phyloP scores from a whole-genome alignment of 2,797 vertebrate species.

The Lepus townsendii region DNA sequence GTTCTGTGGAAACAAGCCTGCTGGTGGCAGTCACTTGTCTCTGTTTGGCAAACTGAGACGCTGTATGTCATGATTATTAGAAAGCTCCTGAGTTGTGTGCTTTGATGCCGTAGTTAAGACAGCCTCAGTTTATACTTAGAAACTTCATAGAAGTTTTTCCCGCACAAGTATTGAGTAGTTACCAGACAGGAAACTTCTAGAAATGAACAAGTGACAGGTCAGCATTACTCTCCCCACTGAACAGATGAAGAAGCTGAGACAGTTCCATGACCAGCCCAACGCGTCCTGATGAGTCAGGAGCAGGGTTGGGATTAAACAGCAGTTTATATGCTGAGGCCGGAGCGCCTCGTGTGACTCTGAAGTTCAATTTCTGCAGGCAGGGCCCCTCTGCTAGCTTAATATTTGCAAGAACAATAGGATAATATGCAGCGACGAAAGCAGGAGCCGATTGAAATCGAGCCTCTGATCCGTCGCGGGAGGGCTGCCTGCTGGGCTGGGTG shows the following conservation, averaged over 20 bases:
- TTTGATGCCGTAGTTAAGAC: slow-evolving; percentile 27
- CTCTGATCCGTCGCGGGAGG: slow-evolving; percentile 19
- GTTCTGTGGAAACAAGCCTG: slow-evolving; percentile 41
- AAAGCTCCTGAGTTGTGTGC: slow-evolving; percentile 47
- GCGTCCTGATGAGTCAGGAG: slow-evolving; percentile 63
- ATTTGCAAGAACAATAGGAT: slow-evolving; percentile 12
- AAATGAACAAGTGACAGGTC: slow-evolving; percentile 64
- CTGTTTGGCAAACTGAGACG: slow-evolving; percentile 47
- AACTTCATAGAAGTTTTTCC: not conserved
- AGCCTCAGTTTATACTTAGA: slow-evolving; percentile 45
- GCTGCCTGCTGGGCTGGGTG: not conserved
- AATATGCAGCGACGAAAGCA: slow-evolving; percentile 4
- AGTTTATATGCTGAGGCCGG: not conserved
- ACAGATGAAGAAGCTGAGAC: slow-evolving; percentile 71
- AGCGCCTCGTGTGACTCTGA: not conserved
- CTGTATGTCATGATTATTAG: slow-evolving; percentile 49
- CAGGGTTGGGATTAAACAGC: slow-evolving; percentile 58
- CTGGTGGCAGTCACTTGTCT: not conserved
- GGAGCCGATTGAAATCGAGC: slow-evolving; percentile 29
- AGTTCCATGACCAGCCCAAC: slow-evolving; percentile 45
- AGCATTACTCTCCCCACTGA: slow-evolving; percentile 61
- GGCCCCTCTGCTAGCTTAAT: not conserved
- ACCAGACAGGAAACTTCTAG: slow-evolving; percentile 17
- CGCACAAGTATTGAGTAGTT: slow-evolving; percentile 23
- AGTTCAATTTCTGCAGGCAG: slow-evolving; percentile 44